phyloP scores from a whole-genome alignment of 2,113 vertebrate genomes.

The Melanerpes formicivorus region DNA sequence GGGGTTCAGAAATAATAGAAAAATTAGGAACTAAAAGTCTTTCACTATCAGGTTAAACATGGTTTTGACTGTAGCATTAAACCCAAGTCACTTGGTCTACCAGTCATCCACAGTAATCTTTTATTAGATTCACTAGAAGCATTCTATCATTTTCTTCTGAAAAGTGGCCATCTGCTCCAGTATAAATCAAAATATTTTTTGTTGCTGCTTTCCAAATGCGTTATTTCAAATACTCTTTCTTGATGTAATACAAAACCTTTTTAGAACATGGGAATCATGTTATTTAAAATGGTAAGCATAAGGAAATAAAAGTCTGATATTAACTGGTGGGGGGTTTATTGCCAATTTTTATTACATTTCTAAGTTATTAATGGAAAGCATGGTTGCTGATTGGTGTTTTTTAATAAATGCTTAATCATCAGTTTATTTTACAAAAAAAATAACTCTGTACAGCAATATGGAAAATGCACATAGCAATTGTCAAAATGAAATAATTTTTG shows the following conservation, averaged over 20 bases:
- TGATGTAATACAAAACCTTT: not conserved
- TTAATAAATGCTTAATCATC: not conserved
- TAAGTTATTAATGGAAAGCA: not conserved
- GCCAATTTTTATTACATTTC: not conserved
- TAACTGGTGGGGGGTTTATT: not conserved
- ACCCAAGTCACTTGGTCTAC: not conserved
- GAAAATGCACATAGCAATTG: not conserved
- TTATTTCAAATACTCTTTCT: not conserved
- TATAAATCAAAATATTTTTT: constrained; percentile 44
- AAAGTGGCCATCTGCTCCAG: constrained; percentile 59
- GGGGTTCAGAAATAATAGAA: not conserved
- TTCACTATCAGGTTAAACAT: not conserved
- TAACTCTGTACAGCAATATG: not conserved
- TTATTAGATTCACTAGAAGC: constrained; percentile 61
- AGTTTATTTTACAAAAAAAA: constrained; percentile 28
- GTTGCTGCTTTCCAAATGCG: not conserved
- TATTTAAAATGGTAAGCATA: not conserved
- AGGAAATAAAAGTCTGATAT: not conserved
- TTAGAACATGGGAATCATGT: not conserved
- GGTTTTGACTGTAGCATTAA: not conserved
- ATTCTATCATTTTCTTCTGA: constrained; percentile 52
- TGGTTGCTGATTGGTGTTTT: not conserved
- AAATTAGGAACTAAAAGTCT: not conserved
- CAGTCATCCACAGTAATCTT: not conserved
- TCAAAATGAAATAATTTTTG: not conserved